Base-by-base conservation (phyloP, 2,113 vertebrate genomes). In the Sphaerodactylus townsendi region DNA sequence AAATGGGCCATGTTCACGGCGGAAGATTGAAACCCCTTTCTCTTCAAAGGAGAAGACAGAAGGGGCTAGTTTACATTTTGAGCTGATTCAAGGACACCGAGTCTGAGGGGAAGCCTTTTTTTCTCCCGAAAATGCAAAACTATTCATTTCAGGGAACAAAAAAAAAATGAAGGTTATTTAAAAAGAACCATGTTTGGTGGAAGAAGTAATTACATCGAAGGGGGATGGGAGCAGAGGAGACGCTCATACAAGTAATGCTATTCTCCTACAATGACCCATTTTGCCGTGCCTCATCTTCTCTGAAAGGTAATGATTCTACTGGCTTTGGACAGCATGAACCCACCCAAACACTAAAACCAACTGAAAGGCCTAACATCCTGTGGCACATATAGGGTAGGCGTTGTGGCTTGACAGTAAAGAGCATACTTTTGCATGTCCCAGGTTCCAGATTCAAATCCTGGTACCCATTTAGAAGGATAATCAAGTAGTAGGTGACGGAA, bases 1-100 rank as follows among this genome's bases (percentile, higher is more conserved):
- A 98, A 98, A 98, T 97, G 96, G 96, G 90, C 94, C 68, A 46
- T 95, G 95, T 93, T 96, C 95, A 90, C 92, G 87, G 91, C 88
- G 93, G 90, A 93, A 95, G 94, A 95, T 95, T 95, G 95, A 93
- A 96, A 91, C 90, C 92, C 93, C 88, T 89, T 91, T 94, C 94
- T 92, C 95, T 95, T 96, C 94, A 93, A 93, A 95, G 94, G 93
- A 93, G 56, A 94, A 90, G 92, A 92, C 93, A 90, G 90, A 95
- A 94, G 92, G 91, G 93, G 92, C 92, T 92, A 94, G 95, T 95
- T 96, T 96, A 94, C 93, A 95, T 95, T 95, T 95, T 94, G 93
- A 95, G 87, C 89, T 83, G 93, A 84, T 93, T 96, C 96, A 96
- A 96, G 96, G 95, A 96, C 96, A 94, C 59, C 2, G 90, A 96